Evolutionary conservation across 2,113 vertebrate species (phyloP), one percentile per base, ranked within the genome.

Genomic region (Callopanchax toddi): DNA sequence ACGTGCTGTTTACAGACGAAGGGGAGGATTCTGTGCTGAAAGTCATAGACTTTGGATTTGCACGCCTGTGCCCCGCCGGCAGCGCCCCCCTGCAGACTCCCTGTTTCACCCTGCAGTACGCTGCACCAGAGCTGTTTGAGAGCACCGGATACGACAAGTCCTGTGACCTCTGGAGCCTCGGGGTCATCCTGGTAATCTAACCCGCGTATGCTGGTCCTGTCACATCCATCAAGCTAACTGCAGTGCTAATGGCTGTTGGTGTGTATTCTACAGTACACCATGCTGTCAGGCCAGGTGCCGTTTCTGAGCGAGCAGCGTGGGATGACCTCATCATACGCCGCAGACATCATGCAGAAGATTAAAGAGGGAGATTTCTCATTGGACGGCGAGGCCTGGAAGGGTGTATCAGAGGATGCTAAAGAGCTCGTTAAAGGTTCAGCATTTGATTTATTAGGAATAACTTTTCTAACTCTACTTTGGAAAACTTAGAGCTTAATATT

Each of bases 91-190:
- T 97, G 82, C 94, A 96, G 89, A 97, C 96, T 0, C 96, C 96
- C 5, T 96, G 96, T 89, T 97, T 96, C 87, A 96, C 95, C 0
- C 89, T 97, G 89, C 94, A 96, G 87, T 96, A 97, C 2, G 96
- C 96, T 0, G 96, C 96, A 0, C 96, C 95, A 0, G 95, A 97
- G 76, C 93, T 97, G 49, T 92, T 97, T 50, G 92, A 94, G 18
- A 93, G 91, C 2, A 91, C 94, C 0, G 96, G 96, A 20, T 96
- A 97, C 12, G 95, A 96, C 66, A 94, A 97, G 79, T 94, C 94
- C 51, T 96, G 96, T 2, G 96, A 97, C 82, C 94, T 96, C 74
- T 97, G 96, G 96, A 97, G 95, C 82, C 92, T 97, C 0, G 96
- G 96, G 4, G 96, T 97, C 77, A 95, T 97, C 59, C 82, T 97